Conservation (phyloP, 2,888 invertebrate genomes). For the Sisyra nigra region DNA sequence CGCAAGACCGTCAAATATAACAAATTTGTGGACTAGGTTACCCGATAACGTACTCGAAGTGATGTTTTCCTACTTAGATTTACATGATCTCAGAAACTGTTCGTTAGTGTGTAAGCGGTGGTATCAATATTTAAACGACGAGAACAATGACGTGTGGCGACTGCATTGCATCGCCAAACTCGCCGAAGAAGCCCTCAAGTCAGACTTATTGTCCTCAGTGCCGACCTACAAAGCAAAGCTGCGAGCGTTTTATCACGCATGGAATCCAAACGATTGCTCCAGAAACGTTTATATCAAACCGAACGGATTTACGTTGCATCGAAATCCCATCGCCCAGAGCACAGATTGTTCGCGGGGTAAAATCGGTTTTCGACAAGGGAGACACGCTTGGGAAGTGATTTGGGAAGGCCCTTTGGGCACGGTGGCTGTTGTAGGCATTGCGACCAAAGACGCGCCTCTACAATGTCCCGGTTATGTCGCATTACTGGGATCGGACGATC, state of each 20-base stretch:
- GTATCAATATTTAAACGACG: conserved; percentile 79
- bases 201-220: conserved; percentile 76
- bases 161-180: conserved; percentile 73
- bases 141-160: conserved; percentile 93
- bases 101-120: conserved; percentile 86
- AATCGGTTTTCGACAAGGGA: conserved; percentile 78
- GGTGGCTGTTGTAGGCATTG: conserved; percentile 91
- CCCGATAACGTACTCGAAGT: conserved; percentile 73
- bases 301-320: conserved; percentile 92
- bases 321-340: conserved; percentile 97
- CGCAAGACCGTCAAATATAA: conserved; percentile 8
- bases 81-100: conserved; percentile 76
- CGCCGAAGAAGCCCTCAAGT: conserved; percentile 75
- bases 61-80: conserved; percentile 79
- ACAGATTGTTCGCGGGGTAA: conserved; percentile 89
- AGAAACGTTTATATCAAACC: conserved; percentile 92
- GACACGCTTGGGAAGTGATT: conserved; percentile 96
- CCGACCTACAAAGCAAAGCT: conserved; percentile 87
- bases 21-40: conserved; percentile 19
- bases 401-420: conserved; percentile 98
- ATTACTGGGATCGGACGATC: conserved; percentile 84
- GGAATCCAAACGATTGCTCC: conserved; percentile 96
- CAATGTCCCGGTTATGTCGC: conserved; percentile 94
- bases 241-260: conserved; percentile 84
- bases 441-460: conserved; percentile 84